Conservation (phyloP, 2,113 vertebrate species). For the Notechis scutatus region DNA sequence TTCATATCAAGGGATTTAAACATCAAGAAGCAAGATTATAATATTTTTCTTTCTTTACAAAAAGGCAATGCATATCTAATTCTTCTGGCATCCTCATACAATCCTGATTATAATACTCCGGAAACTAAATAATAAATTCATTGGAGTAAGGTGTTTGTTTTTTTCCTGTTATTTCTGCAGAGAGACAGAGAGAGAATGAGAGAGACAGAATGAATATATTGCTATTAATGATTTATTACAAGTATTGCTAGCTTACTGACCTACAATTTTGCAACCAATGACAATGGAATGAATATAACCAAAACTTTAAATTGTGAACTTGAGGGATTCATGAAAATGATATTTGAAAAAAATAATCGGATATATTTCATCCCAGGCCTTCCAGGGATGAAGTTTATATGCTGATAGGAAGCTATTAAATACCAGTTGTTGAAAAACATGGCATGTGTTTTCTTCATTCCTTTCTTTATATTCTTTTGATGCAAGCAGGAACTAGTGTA, state of each 20-base stretch:
- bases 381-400: background rate
- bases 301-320: background rate
- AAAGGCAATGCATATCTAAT: background rate
- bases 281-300: too few relatives aligned
- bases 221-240: background rate
- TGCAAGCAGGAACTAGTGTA: background rate
- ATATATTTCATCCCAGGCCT: background rate
- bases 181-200: rapidly evolving
- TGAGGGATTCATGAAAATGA: background rate
- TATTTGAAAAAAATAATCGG: background rate
- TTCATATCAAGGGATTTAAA: background rate
- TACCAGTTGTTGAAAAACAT: background rate
- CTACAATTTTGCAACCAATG: background rate
- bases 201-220: background rate
- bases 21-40: background rate
- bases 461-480: background rate
- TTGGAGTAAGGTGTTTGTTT: background rate
- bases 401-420: background rate
- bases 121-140: slow-evolving; percentile 1
- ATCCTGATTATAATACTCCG: background rate
- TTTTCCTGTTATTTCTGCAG: background rate
- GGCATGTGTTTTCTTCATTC: background rate
- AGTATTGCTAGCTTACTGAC: slow-evolving; percentile 1
- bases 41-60: rapidly evolving
- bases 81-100: background rate